Conservation (phyloP, 2,888 invertebrate genomes). For the Sarcophaga variegata region DNA sequence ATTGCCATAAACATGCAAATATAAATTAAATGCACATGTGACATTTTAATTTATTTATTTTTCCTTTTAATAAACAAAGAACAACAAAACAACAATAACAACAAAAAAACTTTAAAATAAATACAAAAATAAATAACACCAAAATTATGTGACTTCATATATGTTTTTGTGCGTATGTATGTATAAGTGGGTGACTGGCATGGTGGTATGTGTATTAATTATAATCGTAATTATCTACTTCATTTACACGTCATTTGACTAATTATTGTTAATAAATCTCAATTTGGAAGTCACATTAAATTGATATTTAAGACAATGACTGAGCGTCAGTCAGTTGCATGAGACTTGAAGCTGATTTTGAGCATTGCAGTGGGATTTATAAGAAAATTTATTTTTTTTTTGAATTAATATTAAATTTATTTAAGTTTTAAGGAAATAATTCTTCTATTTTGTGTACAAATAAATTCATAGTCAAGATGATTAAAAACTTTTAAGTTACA, state of each 20-base stretch:
- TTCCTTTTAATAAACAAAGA: conserved; percentile 34
- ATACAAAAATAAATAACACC: no score
- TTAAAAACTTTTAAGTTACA: no score
- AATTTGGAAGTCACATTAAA: neutral
- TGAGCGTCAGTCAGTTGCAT: neutral
- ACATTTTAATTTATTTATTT: conserved; percentile 63
- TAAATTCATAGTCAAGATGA: no score
- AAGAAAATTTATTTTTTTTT: neutral
- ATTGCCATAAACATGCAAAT: conserved; percentile 49
- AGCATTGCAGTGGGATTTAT: neutral
- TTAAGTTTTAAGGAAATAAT: neutral
- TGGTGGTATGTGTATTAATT: neutral
- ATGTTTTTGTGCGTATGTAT: neutral
- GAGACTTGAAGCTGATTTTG: neutral
- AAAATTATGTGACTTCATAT: neutral
- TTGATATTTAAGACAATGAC: neutral
- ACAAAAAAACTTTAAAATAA: neutral
- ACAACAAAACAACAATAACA: neutral
- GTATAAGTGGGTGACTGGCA: neutral
- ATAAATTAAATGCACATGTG: conserved; percentile 65
- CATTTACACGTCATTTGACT: conserved; percentile 35
- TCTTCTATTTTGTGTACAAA: neutral
- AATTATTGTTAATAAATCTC: conserved; percentile 8
- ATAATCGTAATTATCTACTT: conserved; percentile 19
- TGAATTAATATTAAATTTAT: neutral